Evolutionary conservation across 1,140 invertebrate genomes (phyloP).

Genomic region (Cyphomyrmex costatus): DNA sequence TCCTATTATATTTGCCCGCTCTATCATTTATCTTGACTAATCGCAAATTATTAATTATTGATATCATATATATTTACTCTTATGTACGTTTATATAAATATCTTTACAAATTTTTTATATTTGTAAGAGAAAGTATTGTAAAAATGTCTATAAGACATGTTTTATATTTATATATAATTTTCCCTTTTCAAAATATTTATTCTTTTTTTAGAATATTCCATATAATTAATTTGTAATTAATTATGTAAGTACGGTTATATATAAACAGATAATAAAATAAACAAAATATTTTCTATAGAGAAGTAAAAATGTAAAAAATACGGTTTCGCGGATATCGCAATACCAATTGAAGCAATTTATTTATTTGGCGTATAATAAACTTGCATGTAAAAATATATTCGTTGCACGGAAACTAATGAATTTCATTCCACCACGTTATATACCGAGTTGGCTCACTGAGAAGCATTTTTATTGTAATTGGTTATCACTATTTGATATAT

Average conservation of each 20-base stretch:
- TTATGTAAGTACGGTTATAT: not conserved
- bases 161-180: not conserved
- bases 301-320: conserved; percentile 26
- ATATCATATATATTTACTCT: conserved; percentile 7
- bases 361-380: conserved; percentile 44
- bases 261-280: conserved; percentile 44
- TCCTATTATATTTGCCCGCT: conserved; percentile 46
- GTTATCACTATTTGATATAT: conserved; percentile 58
- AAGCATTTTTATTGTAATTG: conserved; percentile 54
- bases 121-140: not conserved
- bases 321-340: not conserved
- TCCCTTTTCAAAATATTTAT: no score
- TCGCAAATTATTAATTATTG: conserved; percentile 31
- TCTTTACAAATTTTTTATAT: not conserved
- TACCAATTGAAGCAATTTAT: conserved; percentile 36
- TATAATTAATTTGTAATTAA: not conserved
- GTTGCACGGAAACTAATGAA: conserved; percentile 57
- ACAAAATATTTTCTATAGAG: conserved; percentile 19
- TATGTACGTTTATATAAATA: not conserved
- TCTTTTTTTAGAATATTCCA: no score
- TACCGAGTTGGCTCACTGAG: not conserved
- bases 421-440: conserved; percentile 20
- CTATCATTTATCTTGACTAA: conserved; percentile 48
- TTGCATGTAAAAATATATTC: conserved; percentile 36
- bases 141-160: not conserved